Conservation (phyloP, 2,797 vertebrate genomes). For the Chrosomus eos region DNA sequence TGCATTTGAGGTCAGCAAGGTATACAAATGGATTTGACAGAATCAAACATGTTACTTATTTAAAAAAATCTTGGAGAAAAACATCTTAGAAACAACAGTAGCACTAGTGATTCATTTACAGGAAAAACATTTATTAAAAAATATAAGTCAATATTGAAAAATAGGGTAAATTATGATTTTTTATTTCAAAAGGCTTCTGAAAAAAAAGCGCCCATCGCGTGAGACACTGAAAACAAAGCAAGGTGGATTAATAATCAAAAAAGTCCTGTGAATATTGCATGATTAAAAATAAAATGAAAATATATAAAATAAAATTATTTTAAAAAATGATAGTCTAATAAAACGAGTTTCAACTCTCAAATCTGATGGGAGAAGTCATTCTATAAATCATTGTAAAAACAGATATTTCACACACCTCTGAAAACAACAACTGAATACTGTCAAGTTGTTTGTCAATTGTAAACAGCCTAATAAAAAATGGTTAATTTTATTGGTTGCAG, state of each 20-base stretch:
- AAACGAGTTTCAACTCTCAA: too few species aligned
- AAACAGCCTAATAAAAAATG: not conserved
- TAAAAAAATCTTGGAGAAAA: not conserved
- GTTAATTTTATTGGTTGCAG: not conserved
- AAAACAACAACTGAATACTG: not conserved
- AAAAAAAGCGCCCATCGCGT: not conserved
- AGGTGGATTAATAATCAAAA: too few species aligned
- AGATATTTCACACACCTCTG: not conserved
- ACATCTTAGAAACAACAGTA: not conserved
- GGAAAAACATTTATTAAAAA: not conserved
- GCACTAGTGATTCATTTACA: not conserved
- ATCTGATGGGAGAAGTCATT: too few species aligned
- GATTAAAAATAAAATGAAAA: not conserved
- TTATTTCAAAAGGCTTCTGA: not conserved
- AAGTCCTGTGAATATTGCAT: not conserved
- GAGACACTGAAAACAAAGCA: too few species aligned
- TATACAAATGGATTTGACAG: not conserved
- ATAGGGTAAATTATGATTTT: not conserved
- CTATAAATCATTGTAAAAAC: too few species aligned
- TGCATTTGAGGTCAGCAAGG: not conserved
- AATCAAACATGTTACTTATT: not conserved
- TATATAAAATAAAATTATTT: not conserved
- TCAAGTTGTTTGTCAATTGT: not conserved
- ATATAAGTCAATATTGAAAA: not conserved
- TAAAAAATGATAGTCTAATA: too few species aligned